Conservation (phyloP, 2,888 invertebrate genomes). For the Xanthia togata region DNA sequence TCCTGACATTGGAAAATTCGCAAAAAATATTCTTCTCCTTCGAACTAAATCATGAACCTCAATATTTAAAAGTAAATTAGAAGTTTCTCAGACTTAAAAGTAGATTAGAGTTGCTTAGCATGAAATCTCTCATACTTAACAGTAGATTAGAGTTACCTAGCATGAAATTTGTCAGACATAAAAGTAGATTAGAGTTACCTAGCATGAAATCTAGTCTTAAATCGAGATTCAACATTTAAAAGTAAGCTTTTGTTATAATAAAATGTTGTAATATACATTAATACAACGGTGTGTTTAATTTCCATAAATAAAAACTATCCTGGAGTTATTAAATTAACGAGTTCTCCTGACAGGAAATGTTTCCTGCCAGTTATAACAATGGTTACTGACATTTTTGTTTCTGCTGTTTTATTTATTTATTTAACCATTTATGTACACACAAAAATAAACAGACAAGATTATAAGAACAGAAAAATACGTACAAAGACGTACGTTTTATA, state of each 20-base stretch:
- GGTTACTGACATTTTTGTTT: constrained; percentile 12
- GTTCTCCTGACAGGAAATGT: constrained; percentile 45
- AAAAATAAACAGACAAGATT: too few relatives aligned
- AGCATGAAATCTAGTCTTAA: not conserved
- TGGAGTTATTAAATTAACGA: constrained; percentile 24
- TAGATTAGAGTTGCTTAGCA: too few relatives aligned
- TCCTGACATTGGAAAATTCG: constrained; percentile 4
- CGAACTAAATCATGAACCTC: not conserved
- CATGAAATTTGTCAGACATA: too few relatives aligned
- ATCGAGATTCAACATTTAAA: not conserved
- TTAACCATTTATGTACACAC: too few relatives aligned
- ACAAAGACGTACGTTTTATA: too few relatives aligned
- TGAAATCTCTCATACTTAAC: too few relatives aligned
- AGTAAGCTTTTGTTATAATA: not conserved
- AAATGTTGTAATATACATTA: not conserved
- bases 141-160: not conserved
- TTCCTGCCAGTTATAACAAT: constrained; percentile 52
- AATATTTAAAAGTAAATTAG: not conserved
- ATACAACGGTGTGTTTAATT: constrained; percentile 7
- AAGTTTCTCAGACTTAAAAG: too few relatives aligned
- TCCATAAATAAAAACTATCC: constrained; percentile 38
- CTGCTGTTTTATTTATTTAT: constrained; percentile 50
- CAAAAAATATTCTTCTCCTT: not conserved
- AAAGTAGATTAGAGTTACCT: too few relatives aligned
- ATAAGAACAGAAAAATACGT: too few relatives aligned